A percentile compares a stretch with the other conserved stretches of the same genome.
Conservation (phyloP, 2,113 vertebrate species). For the Lamprotornis superbus region DNA sequence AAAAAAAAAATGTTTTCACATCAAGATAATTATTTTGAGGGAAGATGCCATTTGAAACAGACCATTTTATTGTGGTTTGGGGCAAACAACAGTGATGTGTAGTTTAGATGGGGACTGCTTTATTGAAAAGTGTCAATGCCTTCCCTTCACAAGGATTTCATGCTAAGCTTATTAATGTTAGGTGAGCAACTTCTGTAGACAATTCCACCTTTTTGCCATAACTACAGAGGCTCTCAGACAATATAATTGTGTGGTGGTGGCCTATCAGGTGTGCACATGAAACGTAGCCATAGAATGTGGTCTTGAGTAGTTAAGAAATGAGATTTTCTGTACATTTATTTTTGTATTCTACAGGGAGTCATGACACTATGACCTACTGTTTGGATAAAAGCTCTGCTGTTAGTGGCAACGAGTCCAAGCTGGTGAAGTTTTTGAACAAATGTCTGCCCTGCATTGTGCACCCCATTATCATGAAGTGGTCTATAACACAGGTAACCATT, state of each 20-base stretch:
- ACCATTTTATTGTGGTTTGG: not conserved
- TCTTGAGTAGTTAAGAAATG: not conserved
- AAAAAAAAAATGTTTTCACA: not conserved
- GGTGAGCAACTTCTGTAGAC: not conserved
- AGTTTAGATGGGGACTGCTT: not conserved
- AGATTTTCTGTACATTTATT: not conserved
- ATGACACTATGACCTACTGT: slow-evolving; percentile 90
- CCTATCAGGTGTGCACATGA: not conserved
- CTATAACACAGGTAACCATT: slow-evolving; percentile 82
- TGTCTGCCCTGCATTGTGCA: slow-evolving; percentile 78
- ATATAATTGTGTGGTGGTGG: not conserved
- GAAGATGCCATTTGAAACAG: not conserved
- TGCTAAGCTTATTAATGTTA: not conserved
- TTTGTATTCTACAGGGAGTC: slow-evolving; percentile 79
- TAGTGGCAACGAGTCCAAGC: slow-evolving; percentile 76
- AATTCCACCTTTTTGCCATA: not conserved
- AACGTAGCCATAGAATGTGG: not conserved
- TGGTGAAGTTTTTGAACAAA: slow-evolving; percentile 76
- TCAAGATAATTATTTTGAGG: not conserved
- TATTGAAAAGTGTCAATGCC: not conserved
- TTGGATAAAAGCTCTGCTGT: slow-evolving; percentile 82
- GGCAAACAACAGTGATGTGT: not conserved
- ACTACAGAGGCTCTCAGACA: not conserved
- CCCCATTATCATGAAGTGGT: slow-evolving; percentile 83
- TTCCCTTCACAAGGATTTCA: not conserved